Conservation (phyloP, 2,113 vertebrate genomes). For the Chrysochloris asiatica region DNA sequence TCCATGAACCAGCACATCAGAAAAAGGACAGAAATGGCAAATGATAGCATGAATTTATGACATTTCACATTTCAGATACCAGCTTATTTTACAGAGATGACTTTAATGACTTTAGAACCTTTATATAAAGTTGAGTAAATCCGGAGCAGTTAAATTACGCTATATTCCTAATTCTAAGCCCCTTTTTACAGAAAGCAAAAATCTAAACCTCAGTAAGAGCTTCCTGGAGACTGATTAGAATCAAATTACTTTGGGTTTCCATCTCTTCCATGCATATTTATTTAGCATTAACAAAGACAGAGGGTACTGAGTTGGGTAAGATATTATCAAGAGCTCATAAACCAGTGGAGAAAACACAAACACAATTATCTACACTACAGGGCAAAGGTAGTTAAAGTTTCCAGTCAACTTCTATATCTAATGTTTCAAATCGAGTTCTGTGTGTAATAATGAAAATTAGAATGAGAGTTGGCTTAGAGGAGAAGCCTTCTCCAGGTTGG, state of each 20-base stretch:
- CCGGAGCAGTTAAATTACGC: background rate
- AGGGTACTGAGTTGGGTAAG: background rate
- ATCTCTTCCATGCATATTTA: background rate
- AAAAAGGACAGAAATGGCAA: constrained; percentile 24
- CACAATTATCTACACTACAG: background rate
- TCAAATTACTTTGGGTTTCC: background rate
- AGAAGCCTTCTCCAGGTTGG: background rate
- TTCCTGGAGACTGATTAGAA: background rate
- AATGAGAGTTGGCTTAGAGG: background rate
- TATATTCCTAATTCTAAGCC: constrained; percentile 6
- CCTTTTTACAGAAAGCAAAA: background rate
- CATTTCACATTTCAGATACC: constrained; percentile 44
- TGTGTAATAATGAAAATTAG: background rate
- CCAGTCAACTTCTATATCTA: background rate
- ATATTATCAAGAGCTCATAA: background rate
- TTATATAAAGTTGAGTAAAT: background rate
- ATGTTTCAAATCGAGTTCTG: background rate
- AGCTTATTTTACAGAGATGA: constrained; percentile 34
- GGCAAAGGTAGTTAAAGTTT: background rate
- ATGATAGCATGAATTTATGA: constrained; percentile 42
- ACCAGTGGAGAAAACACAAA: background rate
- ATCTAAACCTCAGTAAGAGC: background rate
- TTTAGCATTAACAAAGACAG: background rate
- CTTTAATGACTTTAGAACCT: background rate
- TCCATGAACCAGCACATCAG: constrained; percentile 14